phyloP scores from a whole-genome alignment of 2,797 vertebrate species.

The Molossus alvarezi region DNA sequence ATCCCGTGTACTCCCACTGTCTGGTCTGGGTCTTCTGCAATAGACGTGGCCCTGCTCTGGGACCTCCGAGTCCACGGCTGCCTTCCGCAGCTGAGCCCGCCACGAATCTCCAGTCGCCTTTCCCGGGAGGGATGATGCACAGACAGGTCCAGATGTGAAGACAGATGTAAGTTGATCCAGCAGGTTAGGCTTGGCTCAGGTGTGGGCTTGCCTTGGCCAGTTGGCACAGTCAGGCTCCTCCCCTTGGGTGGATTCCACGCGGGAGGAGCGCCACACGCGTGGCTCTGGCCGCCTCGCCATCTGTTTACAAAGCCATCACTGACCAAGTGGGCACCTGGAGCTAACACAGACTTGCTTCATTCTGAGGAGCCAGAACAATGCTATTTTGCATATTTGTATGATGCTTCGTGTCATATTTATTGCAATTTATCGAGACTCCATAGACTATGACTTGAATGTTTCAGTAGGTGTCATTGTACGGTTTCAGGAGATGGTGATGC shows the following conservation, averaged over 20 bases:
- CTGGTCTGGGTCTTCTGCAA: background rate
- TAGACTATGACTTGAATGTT: background rate
- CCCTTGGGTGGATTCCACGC: fast-evolving
- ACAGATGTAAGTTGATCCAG: background rate
- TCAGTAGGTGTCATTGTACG: background rate
- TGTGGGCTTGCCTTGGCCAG: fast-evolving
- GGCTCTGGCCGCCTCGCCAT: background rate
- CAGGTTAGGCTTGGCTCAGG: no score
- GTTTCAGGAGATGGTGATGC: background rate
- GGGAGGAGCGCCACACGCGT: fast-evolving
- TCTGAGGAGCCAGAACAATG: background rate
- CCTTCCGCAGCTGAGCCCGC: constrained; percentile 25
- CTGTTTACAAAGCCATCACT: background rate
- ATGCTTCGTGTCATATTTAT: background rate
- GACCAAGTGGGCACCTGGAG: background rate
- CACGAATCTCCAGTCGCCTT: background rate
- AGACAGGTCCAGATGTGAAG: constrained; percentile 22
- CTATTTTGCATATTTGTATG: background rate
- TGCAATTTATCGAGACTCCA: background rate
- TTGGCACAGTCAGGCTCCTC: background rate
- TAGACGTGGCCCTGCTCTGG: background rate
- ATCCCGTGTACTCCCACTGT: background rate
- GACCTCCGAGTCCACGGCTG: background rate
- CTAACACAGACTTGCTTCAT: background rate
- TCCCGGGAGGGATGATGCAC: background rate